These are phyloP conservation scores for Ectemnius continuus DNA, from an alignment of 2,888 invertebrate genomes.

Conservation along the genomic window DNA sequence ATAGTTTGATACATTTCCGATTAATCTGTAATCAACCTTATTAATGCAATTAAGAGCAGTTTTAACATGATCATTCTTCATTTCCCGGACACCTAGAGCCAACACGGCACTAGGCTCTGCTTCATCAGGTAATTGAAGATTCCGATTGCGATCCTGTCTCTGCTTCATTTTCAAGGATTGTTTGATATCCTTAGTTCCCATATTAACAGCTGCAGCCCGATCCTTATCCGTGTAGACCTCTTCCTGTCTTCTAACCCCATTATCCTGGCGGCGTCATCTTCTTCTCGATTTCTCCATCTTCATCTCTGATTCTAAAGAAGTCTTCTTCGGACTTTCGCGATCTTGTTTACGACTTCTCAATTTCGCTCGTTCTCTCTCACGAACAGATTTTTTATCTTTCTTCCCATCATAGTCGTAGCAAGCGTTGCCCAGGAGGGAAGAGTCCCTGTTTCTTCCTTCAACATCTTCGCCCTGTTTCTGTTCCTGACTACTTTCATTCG, in stretches of 20 bases:
- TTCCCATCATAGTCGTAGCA: neutral
- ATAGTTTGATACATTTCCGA: neutral
- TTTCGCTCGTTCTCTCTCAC: neutral
- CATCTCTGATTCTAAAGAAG: constrained; percentile 65
- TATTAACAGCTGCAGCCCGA: constrained; percentile 91
- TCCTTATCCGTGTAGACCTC: constrained; percentile 95
- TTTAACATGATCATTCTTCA: constrained; percentile 85
- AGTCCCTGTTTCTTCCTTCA: constrained; percentile 9
- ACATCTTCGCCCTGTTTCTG: constrained; percentile 42
- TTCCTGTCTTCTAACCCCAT: constrained; percentile 78
- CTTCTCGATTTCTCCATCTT: constrained; percentile 72
- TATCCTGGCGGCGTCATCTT: constrained; percentile 68
- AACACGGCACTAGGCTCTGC: constrained; percentile 88
- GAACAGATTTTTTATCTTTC: constrained; percentile 18
- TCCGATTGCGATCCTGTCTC: constrained; percentile 86
- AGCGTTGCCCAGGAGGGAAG: constrained; percentile 21
- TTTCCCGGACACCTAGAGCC: constrained; percentile 87
- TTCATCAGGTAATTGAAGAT: constrained; percentile 87
- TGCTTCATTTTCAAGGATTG: constrained; percentile 89
- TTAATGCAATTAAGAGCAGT: constrained; percentile 88
- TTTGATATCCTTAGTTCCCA: constrained; percentile 93
- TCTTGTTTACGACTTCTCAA: neutral
- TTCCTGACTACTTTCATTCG: constrained; percentile 79
- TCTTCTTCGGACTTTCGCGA: constrained; percentile 31
- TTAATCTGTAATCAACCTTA: constrained; percentile 81